These are phyloP conservation scores for Hydrolagus affinis DNA, from an alignment of 2,113 vertebrate genomes.

Conservation along the genomic window DNA sequence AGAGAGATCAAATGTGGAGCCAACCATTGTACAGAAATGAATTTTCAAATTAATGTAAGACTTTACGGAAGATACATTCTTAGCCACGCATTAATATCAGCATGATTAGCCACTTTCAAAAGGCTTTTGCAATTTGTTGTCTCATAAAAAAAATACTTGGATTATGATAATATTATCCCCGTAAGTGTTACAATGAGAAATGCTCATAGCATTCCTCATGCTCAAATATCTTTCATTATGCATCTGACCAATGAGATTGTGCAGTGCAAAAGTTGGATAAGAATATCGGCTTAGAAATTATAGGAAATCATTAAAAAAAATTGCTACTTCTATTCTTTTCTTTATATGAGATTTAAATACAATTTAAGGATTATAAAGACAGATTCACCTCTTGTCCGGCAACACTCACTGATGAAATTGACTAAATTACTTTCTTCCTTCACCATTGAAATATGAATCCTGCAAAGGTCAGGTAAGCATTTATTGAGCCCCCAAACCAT, in stretches of 20 bases:
- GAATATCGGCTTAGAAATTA: neutral
- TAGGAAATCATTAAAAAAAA: neutral
- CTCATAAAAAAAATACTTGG: neutral
- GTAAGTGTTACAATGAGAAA: neutral
- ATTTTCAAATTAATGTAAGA: slow-evolving; percentile 17
- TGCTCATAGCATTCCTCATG: neutral
- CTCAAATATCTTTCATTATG: neutral
- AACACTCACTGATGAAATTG: neutral
- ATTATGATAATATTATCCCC: neutral
- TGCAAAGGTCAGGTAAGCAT: neutral
- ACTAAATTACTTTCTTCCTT: neutral
- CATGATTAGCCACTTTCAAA: neutral
- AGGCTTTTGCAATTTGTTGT: neutral
- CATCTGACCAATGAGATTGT: too few relatives aligned
- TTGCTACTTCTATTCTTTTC: neutral
- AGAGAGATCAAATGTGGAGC: neutral
- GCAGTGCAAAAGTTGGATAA: neutral
- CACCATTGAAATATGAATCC: neutral
- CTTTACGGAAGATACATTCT: neutral
- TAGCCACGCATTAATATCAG: slow-evolving; percentile 5
- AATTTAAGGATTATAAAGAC: neutral
- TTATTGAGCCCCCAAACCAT: neutral
- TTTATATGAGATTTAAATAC: neutral
- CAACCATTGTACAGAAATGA: neutral
- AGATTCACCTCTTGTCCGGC: neutral